Base-by-base conservation (phyloP, 2,113 vertebrate species). In the Phyllostomus hastatus region DNA sequence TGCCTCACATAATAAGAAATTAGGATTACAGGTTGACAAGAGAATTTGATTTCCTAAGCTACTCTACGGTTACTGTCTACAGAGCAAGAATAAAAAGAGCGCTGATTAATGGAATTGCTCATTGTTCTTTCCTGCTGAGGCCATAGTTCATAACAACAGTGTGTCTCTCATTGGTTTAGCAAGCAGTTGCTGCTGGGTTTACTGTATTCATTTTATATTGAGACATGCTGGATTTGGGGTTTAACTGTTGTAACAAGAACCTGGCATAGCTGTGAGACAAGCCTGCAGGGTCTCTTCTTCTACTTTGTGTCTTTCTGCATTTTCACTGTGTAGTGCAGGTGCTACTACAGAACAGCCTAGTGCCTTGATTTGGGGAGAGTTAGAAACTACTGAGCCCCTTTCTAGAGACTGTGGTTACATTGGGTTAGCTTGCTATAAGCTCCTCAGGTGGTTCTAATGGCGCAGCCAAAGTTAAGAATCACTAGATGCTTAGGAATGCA, bases 81-180 rank as follows among this genome's bases (percentile, higher is more conserved):
- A 91, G 88, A 54, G 33, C 26, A 82, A 86, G 41, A 83, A 19
- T 75, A 64, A 95, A 73, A 31, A 72, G 57, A 91, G 46, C 31
- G 66, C 22, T 85, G 86, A 78, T 90, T 54, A 88, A 85, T 94
- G 75, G 38, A 66, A 64, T 73, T 95, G 66, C 17, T 95, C 59
- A 94, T 88, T 92, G 57, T 73, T 89, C 88, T 84, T 91, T 80
- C 67, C 81, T 43, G 66, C 31, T 35, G 76, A 91, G 88, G 26
- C 9, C n/a, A 35, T 67, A 78, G 90, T 57, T 97, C 43, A 76
- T 41, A 81, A 57, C 28, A 57, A 84, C 88, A 50, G 82, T 72
- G 70, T 2, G 0, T 54, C 46, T 85, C 54, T 57, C n/a, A 61
- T 61, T 72, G 59, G 28, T 61, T 61, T 70, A 38, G 5, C 9